Conservation (phyloP, 2,113 vertebrate genomes). For the Xiphophorus maculatus region DNA sequence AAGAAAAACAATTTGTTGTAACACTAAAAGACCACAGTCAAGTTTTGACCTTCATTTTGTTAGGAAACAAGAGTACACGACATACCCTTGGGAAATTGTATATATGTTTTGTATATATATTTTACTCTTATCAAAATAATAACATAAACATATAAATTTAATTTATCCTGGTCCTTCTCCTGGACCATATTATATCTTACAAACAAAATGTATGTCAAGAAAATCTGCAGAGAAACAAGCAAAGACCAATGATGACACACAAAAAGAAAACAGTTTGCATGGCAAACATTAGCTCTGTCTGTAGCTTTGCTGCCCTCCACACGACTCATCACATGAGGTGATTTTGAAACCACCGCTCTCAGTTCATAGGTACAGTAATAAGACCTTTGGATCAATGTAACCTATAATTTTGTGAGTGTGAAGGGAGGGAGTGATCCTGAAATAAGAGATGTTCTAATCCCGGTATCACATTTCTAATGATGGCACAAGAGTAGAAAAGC, state of each 20-base stretch:
- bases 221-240: background rate
- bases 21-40: background rate
- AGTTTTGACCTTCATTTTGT: background rate
- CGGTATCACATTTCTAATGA: conserved; percentile 4
- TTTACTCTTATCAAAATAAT: background rate
- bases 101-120: background rate
- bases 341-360: conserved; percentile 26
- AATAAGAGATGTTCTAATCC: background rate
- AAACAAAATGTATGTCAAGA: background rate
- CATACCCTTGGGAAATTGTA: background rate
- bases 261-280: background rate
- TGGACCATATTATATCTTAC: background rate
- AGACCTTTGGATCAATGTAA: conserved; percentile 32
- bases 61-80: background rate
- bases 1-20: background rate
- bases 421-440: conserved; percentile 1
- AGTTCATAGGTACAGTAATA: conserved; percentile 44
- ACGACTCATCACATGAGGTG: conserved; percentile 20
- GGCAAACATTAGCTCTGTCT: conserved; percentile 5
- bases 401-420: conserved; percentile 45
- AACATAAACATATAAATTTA: background rate
- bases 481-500: conserved; percentile 4
- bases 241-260: background rate
- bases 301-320: background rate
- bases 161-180: background rate